phyloP scores from a whole-genome alignment of 2,113 vertebrate species.

The Nanger granti region DNA sequence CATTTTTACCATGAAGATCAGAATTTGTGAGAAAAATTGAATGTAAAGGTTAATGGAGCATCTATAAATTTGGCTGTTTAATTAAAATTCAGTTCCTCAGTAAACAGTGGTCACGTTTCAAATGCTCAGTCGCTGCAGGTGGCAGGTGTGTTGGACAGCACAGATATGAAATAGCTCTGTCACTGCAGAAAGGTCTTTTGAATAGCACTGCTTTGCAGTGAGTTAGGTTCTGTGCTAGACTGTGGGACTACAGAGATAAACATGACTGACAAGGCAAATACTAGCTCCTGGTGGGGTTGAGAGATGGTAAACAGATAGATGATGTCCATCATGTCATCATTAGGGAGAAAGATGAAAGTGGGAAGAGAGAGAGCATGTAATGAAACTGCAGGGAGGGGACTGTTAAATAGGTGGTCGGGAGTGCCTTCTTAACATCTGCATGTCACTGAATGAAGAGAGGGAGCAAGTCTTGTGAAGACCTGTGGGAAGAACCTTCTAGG shows the following conservation, averaged over 20 bases:
- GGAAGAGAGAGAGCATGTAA: not conserved
- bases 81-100: no score
- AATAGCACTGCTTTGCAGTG: not conserved
- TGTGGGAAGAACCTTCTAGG: not conserved
- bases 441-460: not conserved
- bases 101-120: no score
- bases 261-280: not conserved
- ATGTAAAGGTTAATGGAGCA: no score
- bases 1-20: no score
- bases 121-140: no score
- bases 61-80: no score
- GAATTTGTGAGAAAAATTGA: no score
- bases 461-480: not conserved
- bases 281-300: not conserved
- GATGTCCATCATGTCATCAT: not conserved
- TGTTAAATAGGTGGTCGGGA: not conserved
- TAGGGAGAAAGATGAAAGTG: not conserved
- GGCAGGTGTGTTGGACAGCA: no score
- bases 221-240: not conserved
- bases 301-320: not conserved
- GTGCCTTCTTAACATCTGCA: not conserved
- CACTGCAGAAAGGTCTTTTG: not conserved
- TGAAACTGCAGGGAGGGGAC: not conserved
- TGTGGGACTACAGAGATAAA: not conserved
- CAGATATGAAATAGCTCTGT: not conserved